These are phyloP conservation scores for Himalopsyche phryganea DNA, from an alignment of 1,140 invertebrate genomes.

Conservation along the genomic window DNA sequence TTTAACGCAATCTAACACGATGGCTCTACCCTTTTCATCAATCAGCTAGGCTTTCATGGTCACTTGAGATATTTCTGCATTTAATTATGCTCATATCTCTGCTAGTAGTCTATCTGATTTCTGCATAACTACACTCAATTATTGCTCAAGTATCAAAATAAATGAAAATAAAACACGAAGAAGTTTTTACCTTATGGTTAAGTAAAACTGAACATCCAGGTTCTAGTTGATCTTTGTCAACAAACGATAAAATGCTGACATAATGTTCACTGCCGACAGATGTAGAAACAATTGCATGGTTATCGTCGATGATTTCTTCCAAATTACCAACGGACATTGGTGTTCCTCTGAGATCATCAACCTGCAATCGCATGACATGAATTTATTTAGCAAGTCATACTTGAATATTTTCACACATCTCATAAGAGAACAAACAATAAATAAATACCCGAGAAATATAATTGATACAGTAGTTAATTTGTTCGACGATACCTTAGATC, in stretches of 20 bases:
- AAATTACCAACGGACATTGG: conserved; percentile 99
- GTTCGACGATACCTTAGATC: conserved; percentile 66
- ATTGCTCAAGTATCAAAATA: too few species aligned
- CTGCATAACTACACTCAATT: too few species aligned
- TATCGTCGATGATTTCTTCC: conserved; percentile 99
- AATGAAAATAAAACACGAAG: too few species aligned
- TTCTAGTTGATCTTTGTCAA: conserved; percentile 99
- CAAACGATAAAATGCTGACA: conserved; percentile 98
- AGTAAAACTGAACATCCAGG: conserved; percentile 97
- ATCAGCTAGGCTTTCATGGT: too few species aligned
- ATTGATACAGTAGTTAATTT: neutral
- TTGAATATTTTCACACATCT: neutral
- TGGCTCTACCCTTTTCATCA: too few species aligned
- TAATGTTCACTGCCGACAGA: conserved; percentile 99
- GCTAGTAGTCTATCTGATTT: too few species aligned
- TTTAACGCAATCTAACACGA: too few species aligned
- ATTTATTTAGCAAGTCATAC: neutral
- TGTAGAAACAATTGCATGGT: conserved; percentile 99
- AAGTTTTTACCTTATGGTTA: conserved; percentile 91
- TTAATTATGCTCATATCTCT: too few species aligned
- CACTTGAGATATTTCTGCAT: too few species aligned
- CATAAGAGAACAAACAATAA: neutral
- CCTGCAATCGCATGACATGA: conserved; percentile 43
- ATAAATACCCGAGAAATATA: neutral
- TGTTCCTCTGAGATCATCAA: conserved; percentile 97